Percentiles rank a stretch among this genome's conserved stretches.
Conservation (phyloP, 2,797 vertebrate species). For the Hapalemur alaotrensis region DNA sequence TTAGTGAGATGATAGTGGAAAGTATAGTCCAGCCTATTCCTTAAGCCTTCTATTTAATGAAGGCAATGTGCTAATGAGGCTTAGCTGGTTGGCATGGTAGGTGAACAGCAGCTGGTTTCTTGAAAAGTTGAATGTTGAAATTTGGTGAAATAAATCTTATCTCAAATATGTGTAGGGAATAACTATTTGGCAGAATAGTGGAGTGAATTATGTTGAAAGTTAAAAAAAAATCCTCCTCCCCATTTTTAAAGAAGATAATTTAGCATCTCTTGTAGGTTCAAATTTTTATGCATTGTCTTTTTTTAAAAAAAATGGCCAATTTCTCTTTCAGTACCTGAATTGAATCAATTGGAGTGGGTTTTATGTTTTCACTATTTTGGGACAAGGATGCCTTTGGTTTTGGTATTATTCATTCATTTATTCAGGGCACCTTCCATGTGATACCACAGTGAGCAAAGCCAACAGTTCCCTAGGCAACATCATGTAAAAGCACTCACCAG, state of each 20-base stretch:
- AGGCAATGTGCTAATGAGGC: not conserved
- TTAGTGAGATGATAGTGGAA: not conserved
- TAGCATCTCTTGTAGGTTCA: not conserved
- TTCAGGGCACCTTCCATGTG: not conserved
- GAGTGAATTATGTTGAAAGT: not conserved
- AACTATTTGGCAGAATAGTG: not conserved
- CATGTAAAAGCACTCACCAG: not conserved
- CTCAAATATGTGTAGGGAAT: not conserved
- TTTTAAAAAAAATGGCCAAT: not conserved
- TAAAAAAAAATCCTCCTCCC: not conserved
- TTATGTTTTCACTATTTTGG: not conserved
- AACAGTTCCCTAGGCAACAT: not conserved
- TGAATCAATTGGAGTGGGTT: not conserved
- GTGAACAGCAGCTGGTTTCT: not conserved
- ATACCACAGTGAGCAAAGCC: not conserved
- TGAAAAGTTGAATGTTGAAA: constrained; percentile 40
- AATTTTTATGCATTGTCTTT: not conserved
- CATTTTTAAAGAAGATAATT: constrained; percentile 16
- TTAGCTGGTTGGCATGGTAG: not conserved
- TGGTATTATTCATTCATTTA: not conserved
- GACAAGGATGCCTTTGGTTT: not conserved
- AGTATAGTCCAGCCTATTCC: not conserved
- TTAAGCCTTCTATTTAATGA: not conserved
- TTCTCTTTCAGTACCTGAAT: not conserved
- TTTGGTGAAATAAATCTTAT: constrained; percentile 15